phyloP scores from a whole-genome alignment of 2,113 vertebrate genomes.

The Dipodomys ordii region DNA sequence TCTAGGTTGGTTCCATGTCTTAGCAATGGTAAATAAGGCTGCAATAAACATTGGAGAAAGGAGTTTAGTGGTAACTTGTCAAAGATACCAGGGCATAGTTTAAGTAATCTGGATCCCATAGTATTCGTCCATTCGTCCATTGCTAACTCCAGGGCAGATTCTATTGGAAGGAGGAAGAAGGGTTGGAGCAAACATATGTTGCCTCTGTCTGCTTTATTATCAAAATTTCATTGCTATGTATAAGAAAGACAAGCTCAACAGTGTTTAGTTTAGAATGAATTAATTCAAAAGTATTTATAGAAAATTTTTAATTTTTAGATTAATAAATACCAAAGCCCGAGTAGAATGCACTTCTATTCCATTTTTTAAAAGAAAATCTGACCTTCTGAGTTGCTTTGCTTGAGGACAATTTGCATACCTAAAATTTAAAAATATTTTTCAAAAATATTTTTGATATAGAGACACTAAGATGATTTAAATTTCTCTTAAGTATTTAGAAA shows the following conservation, averaged over 20 bases:
- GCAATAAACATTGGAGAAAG: background rate
- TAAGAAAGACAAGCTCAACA: background rate
- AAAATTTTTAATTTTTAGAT: slow-evolving; percentile 35
- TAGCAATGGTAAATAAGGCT: too few relatives aligned
- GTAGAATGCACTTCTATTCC: background rate
- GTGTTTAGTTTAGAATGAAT: background rate
- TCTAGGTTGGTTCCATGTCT: too few relatives aligned
- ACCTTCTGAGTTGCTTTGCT: slow-evolving; percentile 31
- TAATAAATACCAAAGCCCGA: slow-evolving; percentile 17
- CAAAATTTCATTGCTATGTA: background rate
- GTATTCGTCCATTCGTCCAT: background rate
- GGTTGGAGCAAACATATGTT: background rate
- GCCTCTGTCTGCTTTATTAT: background rate
- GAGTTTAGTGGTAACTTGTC: background rate
- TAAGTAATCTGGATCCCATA: background rate
- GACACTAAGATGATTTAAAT: slow-evolving; percentile 11
- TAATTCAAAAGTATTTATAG: slow-evolving; percentile 32
- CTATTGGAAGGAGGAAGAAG: background rate
- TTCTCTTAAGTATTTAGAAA: slow-evolving; percentile 24
- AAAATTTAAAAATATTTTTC: background rate
- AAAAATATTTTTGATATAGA: slow-evolving; percentile 23
- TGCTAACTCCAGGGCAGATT: background rate
- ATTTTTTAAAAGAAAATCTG: slow-evolving; percentile 10
- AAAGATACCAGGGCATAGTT: background rate
- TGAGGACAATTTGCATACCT: background rate